Evolutionary conservation across 2,797 vertebrate species (phyloP), one percentile per base, ranked within the genome.

Genomic region (Crocodylus rhombifer): DNA sequence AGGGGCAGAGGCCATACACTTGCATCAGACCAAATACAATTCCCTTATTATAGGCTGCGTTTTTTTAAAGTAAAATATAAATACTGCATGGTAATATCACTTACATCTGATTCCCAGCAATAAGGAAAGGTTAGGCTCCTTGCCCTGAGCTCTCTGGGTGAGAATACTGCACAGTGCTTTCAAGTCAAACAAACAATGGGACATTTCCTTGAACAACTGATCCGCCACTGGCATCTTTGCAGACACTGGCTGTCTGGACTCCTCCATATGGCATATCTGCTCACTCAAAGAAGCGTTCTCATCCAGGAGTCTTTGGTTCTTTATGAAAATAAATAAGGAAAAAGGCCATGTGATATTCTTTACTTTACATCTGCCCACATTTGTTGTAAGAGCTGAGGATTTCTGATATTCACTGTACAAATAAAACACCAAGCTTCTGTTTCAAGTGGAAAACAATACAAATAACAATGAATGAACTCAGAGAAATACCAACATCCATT

Each of bases 101-200:
- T 97, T 98, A 99, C 99, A 99, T 97, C 98, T 98, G 97, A 99
- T 99, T 94, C 99, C 99, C 86, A 99, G 98, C 86, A 99, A 98
- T 95, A 99, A 98, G 16, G 99, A 99, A 82, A 99, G 98, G 97
- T 99, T 99, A 90, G 99, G 99, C 96, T 99, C 99, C 93, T 99
- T 98, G 89, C 99, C 99, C 96, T 99, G 99, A 14, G 99, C 99
- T 95, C 99, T 98, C 95, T 99, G 99, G 57, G 98, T 98, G 82
- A 99, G 98, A 97, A 99, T 99, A 96, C 98, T 99, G 96, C 99
- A 99, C 78, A 99, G 98, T 81, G 98, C 99, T 98, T 98, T 99
- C 90, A 99, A 98, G 96, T 99, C 99, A 97, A 99, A 98, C 76
- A 99, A 97, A 97, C 99, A 99, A 77, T 98, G 97, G 36, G 99